Conservation (phyloP, 1,140 invertebrate genomes). For the Aleiodes sp. region DNA sequence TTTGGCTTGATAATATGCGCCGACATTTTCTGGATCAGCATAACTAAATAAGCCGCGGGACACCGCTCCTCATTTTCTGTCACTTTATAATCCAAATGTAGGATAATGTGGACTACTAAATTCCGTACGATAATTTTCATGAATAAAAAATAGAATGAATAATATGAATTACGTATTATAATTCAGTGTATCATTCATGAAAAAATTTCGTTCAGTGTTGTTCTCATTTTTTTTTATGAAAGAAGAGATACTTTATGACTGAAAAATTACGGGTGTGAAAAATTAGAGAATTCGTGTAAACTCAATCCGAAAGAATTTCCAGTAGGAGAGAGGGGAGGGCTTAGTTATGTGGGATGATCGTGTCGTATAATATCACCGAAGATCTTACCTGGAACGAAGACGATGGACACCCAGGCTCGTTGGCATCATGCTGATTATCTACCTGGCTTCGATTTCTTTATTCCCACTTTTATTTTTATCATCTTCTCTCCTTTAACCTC, state of each 20-base stretch:
- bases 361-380: constrained; percentile 30
- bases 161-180: no score
- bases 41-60: constrained; percentile 35
- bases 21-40: constrained; percentile 41
- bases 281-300: constrained; percentile 28
- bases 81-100: constrained; percentile 33
- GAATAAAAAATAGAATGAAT: not conserved
- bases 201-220: not conserved
- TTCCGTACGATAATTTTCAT: no score
- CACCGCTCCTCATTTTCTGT: constrained; percentile 34
- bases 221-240: not conserved
- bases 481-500: not conserved
- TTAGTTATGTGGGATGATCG: constrained; percentile 20
- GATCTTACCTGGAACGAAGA: constrained; percentile 16
- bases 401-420: constrained; percentile 1
- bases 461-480: not conserved
- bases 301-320: not conserved
- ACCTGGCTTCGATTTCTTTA: constrained; percentile 4
- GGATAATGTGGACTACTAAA: constrained; percentile 3
- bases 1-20: constrained; percentile 17
- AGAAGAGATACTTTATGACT: not conserved
- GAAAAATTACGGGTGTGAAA: constrained; percentile 28
- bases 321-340: constrained; percentile 11
- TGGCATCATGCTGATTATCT: constrained; percentile 29
- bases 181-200: not conserved